Base-by-base conservation (phyloP, 2,888 invertebrate genomes). In the Anagyrus pseudococci region DNA sequence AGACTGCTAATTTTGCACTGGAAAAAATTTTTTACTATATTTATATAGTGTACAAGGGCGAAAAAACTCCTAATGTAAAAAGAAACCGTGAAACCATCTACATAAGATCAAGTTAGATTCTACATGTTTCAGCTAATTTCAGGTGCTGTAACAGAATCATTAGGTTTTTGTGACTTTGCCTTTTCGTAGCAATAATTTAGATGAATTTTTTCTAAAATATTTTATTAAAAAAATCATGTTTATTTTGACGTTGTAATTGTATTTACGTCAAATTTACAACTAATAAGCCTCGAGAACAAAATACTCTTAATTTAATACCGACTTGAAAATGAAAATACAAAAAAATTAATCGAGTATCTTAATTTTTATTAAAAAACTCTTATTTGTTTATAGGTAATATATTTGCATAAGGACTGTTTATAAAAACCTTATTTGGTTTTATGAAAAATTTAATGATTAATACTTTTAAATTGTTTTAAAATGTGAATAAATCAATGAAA, bases 1-100 rank as follows among this genome's bases (percentile, higher is more conserved):
- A 60, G 66, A 63, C 48, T 63, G 61, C 63, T 67, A 67, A 63
- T 67, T 67, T 66, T 63, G 58, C 66, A 67, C 66, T 47, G 43
- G 63, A 53, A 37, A 15, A 10, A 60, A 41, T 37, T 63, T 67
- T 67, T 60, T 63, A 63, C 54, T 40, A 63, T 63, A 67, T 63
- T 66, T 63, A 61, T 66, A 60, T 63, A 63, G 52, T 50, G 22
- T 58, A 63, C 41, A 56, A 61, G 61, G 43, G 40, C 23, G 20
- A 52, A 25, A 48, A 55, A 29, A 54, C 56, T 49, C 48, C 57
- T 59, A 58, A 56, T 66, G 59, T 66, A 59, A 56, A 56, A 47
- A 57, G 48, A 54, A 60, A 44, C 52, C 47, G 48, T 37, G 15
- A 37, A n/a, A n/a, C n/a, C 8, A 22, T 58, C 41, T 61, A 43